Base-by-base conservation (phyloP, 2,888 invertebrate genomes). In the Lasioglossum malachurum region DNA sequence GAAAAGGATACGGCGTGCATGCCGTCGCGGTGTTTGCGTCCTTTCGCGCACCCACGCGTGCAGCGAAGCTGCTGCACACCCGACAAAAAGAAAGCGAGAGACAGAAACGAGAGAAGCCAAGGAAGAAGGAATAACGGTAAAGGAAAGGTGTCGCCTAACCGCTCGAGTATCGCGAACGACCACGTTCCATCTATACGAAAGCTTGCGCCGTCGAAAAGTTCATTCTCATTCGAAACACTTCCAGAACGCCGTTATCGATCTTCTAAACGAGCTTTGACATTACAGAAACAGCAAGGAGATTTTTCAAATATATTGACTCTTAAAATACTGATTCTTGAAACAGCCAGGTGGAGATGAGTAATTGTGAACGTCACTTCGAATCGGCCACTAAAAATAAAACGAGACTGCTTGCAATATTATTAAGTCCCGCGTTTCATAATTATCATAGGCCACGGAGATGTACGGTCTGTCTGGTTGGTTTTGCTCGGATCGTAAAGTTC, bases 1-100 rank as follows among this genome's bases (percentile, higher is more conserved):
- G 88, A 83, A 91, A 92, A 93, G 91, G 92, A 93, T 91, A 89
- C 89, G 78, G 35, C 53, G 86, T 57, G 83, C 77, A 49, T 69
- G 73, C 82, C 27, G 78, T 71, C 76, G 82, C 67, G 86, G 53
- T 67, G 23, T 75, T 38, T 74, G 78, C 27, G 44, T 67, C 57
- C 74, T 67, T 46, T n/a, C 57, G 44, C 31, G 72, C 76, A 73
- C 81, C 80, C 74, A 86, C 83, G 79, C 78, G 79, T 76, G 69
- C 67, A 41, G 74, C 53, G n/a, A 69, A 38, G 53, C 69, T 69
- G 35, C 23, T 4, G 41, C 38, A 4, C 64, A 7, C 27, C 64
- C 31, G 27, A 73, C n/a, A 44, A 44, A 73, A 46, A 19, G 31
- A 46, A 27, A 49, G 19, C 27, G 31, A 49, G 35, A 74, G 31